A percentile compares a stretch with the other conserved stretches of the same genome.
Conservation (phyloP, 2,113 vertebrate genomes). For the Oryzias woworae region DNA sequence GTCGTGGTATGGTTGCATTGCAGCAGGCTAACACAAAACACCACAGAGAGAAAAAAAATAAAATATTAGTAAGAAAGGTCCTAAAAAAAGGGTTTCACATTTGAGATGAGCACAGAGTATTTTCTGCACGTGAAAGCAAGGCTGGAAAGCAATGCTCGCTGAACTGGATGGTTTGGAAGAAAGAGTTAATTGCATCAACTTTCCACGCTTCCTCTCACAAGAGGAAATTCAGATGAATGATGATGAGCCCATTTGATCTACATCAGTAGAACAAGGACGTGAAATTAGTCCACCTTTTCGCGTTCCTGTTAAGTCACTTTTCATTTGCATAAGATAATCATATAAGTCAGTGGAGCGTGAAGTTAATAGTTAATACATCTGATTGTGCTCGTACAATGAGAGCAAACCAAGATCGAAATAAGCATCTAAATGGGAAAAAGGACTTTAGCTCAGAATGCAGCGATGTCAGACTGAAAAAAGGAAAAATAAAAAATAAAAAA, state of each 20-base stretch:
- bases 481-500: background rate
- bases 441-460: constrained; percentile 7
- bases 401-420: constrained; percentile 55
- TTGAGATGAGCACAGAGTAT: background rate
- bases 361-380: constrained; percentile 39
- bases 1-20: constrained; percentile 31
- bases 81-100: background rate
- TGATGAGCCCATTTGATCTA: constrained; percentile 32
- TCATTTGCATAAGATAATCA: constrained; percentile 50
- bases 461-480: constrained; percentile 41
- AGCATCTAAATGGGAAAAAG: constrained; percentile 49
- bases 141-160: constrained; percentile 1
- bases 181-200: constrained; percentile 8
- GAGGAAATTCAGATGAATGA: constrained; percentile 29
- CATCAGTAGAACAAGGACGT: constrained; percentile 39
- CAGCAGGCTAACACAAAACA: background rate
- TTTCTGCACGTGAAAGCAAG: constrained; percentile 3
- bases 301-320: constrained; percentile 36
- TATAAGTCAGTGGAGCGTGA: constrained; percentile 36
- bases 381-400: constrained; percentile 48
- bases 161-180: constrained; percentile 15
- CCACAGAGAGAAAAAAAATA: background rate
- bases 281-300: constrained; percentile 31
- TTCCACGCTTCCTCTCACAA: background rate
- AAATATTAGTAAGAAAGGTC: background rate